Percentiles rank a stretch among this genome's conserved stretches.
Conservation (phyloP, 2,113 vertebrate species). For the Neotoma lepida region DNA sequence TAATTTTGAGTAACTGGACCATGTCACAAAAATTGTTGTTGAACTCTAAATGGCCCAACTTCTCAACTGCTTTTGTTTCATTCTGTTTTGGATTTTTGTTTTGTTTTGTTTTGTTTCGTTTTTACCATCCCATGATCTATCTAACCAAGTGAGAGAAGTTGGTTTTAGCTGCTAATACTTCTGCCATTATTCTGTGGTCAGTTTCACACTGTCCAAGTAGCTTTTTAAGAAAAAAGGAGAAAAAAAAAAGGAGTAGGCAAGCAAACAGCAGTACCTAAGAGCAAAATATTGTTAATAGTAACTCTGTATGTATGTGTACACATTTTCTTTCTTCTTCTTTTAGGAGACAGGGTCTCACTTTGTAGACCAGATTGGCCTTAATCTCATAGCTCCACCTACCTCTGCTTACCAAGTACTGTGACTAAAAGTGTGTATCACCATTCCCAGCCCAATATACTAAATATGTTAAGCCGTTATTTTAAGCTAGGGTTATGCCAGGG, state of each 20-base stretch:
- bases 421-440: neutral
- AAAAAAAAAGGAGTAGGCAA: neutral
- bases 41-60: slow-evolving; percentile 18
- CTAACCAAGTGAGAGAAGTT: slow-evolving; percentile 4
- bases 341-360: neutral
- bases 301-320: neutral
- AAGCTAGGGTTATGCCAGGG: neutral
- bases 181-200: neutral
- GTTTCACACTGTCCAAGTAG: slow-evolving; percentile 8
- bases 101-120: too few relatives aligned
- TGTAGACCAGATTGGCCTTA: neutral
- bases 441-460: neutral
- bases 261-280: neutral
- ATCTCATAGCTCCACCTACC: neutral
- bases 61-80: neutral
- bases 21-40: slow-evolving; percentile 39
- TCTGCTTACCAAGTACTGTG: neutral
- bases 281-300: slow-evolving; percentile 22
- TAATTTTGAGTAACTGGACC: slow-evolving; percentile 22
- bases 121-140: neutral
- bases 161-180: neutral
- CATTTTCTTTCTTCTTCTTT: neutral
- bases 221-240: neutral
- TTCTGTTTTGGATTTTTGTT: neutral
- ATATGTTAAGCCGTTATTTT: slow-evolving; percentile 49